These are phyloP conservation scores for Lamprologus speciosus DNA, from an alignment of 2,113 vertebrate genomes.

Conservation along the genomic window DNA sequence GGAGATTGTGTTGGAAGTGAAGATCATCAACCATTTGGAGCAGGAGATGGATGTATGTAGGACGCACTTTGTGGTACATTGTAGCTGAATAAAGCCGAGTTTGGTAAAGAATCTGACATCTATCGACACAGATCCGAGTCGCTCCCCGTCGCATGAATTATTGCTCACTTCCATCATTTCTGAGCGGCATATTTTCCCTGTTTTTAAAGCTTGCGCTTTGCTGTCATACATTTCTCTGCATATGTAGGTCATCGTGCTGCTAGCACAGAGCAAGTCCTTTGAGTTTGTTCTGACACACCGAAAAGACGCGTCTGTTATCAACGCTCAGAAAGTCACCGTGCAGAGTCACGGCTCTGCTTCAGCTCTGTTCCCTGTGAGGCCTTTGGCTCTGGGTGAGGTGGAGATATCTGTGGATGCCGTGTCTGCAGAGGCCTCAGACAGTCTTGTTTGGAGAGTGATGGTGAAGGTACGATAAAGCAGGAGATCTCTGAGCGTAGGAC, in stretches of 20 bases:
- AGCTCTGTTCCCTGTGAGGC: constrained; percentile 74
- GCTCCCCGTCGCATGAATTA: neutral
- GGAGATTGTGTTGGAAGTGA: constrained; percentile 81
- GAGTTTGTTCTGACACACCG: constrained; percentile 69
- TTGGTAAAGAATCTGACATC: neutral
- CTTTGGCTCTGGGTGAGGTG: constrained; percentile 72
- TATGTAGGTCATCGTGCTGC: constrained; percentile 73
- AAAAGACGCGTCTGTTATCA: constrained; percentile 57
- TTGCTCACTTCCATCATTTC: neutral
- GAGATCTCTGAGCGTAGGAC: neutral
- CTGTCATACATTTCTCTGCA: neutral
- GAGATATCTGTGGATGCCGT: constrained; percentile 76
- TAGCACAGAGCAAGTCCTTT: constrained; percentile 71
- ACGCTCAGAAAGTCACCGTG: constrained; percentile 64
- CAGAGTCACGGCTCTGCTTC: constrained; percentile 66
- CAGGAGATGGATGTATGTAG: constrained; percentile 71
- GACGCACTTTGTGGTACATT: neutral
- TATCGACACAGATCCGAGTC: neutral
- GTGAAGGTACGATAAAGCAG: constrained; percentile 77
- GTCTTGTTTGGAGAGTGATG: constrained; percentile 68
- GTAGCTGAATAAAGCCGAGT: neutral
- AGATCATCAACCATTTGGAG: constrained; percentile 81
- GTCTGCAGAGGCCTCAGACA: constrained; percentile 73
- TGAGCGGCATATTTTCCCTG: rapidly evolving
- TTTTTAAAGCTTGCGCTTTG: neutral